These are phyloP conservation scores for Mastacembelus armatus DNA, from an alignment of 2,797 vertebrate genomes.

Conservation along the genomic window DNA sequence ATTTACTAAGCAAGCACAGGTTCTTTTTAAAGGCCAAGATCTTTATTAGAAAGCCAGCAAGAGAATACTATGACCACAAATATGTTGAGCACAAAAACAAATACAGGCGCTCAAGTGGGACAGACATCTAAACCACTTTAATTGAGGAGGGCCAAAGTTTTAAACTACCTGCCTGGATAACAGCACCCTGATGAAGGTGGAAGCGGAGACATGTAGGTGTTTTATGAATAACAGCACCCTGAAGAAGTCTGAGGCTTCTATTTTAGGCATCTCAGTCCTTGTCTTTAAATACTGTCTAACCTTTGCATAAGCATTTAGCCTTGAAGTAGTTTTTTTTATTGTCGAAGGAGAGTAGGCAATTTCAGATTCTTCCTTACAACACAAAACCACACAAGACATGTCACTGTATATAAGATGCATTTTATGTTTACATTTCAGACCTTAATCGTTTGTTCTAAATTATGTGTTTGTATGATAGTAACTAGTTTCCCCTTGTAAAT, in stretches of 20 bases:
- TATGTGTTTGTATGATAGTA: too few relatives aligned
- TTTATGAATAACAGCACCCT: neutral
- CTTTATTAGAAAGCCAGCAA: too few relatives aligned
- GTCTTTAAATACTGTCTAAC: neutral
- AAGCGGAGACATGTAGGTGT: conserved; percentile 3
- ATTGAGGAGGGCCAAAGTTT: neutral
- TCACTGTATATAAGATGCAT: neutral
- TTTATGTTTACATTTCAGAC: too few relatives aligned
- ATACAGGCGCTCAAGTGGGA: neutral
- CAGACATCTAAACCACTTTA: neutral
- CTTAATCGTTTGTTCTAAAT: too few relatives aligned
- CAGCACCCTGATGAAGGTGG: conserved; percentile 3
- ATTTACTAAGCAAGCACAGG: neutral
- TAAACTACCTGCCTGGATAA: conserved; percentile 10
- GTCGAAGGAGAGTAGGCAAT: neutral
- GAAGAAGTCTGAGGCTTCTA: neutral
- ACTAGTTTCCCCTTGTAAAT: too few relatives aligned
- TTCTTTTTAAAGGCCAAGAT: neutral
- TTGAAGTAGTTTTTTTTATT: too few relatives aligned
- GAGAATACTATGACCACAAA: neutral
- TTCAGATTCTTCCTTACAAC: neutral
- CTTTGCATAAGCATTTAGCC: neutral
- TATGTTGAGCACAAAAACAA: neutral
- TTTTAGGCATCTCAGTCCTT: neutral
- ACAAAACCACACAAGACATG: too few relatives aligned